phyloP scores from a whole-genome alignment of 1,140 invertebrate species.

The Coptotermes formosanus region DNA sequence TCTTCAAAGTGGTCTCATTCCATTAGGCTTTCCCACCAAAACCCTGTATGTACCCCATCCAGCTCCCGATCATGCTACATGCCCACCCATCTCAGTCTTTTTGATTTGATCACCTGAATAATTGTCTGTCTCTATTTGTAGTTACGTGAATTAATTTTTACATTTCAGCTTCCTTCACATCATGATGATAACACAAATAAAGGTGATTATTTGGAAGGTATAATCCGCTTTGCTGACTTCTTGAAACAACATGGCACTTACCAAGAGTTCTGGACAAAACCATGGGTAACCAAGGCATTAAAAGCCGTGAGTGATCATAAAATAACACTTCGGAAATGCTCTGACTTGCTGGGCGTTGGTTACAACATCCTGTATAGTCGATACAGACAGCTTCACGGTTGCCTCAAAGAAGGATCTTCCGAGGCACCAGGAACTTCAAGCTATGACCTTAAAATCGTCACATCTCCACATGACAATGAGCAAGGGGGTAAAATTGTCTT shows the following conservation, averaged over 20 bases:
- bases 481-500: not conserved
- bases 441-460: not conserved
- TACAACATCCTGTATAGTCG: not conserved
- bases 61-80: too few species aligned
- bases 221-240: not conserved
- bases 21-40: too few species aligned
- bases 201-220: not conserved
- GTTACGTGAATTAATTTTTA: too few species aligned
- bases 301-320: not conserved
- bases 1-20: too few species aligned
- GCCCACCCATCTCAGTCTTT: too few species aligned
- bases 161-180: too few species aligned
- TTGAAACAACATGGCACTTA: not conserved
- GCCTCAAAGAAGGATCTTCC: not conserved
- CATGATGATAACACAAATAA: too few species aligned
- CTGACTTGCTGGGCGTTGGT: not conserved
- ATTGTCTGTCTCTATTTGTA: too few species aligned
- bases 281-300: not conserved
- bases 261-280: constrained; percentile 5
- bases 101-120: too few species aligned
- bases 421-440: not conserved
- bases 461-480: not conserved
- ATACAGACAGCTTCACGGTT: not conserved
- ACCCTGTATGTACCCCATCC: too few species aligned
- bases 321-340: not conserved